phyloP scores from a whole-genome alignment of 1,140 invertebrate genomes.

The Macrobrachium rosenbergii region DNA sequence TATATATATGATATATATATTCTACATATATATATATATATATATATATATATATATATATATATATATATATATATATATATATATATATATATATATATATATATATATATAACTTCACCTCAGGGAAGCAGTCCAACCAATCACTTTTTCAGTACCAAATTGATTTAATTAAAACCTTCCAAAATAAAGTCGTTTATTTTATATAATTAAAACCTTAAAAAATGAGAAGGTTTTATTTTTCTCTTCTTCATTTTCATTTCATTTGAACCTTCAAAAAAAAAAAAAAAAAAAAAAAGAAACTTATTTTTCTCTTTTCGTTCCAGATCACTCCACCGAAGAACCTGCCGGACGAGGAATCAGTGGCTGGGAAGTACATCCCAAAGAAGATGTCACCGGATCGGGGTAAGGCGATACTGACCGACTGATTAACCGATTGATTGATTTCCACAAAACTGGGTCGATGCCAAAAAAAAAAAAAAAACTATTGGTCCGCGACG shows the following conservation, averaged over 20 bases:
- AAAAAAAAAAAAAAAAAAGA: neutral
- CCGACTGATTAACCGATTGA: too few relatives aligned
- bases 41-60: conserved; percentile 13
- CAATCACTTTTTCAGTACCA: neutral
- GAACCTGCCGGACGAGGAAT: conserved; percentile 58
- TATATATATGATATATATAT: conserved; percentile 8
- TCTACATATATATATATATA: conserved; percentile 2
- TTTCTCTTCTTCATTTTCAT: too few relatives aligned
- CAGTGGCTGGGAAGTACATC: conserved; percentile 56
- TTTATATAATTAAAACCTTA: neutral
- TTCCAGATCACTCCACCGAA: conserved; percentile 61
- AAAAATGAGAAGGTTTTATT: too few relatives aligned
- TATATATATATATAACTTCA: neutral
- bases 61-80: conserved; percentile 21
- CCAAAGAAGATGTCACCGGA: conserved; percentile 48
- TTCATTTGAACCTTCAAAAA: neutral
- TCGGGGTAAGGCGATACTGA: conserved; percentile 19
- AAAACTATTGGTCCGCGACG: too few relatives aligned
- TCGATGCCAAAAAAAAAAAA: too few relatives aligned
- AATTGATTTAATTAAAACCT: neutral
- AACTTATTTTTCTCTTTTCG: neutral
- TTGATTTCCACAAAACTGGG: too few relatives aligned
- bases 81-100: neutral
- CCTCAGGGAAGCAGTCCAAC: neutral
- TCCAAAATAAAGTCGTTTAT: too few relatives aligned